Evolutionary conservation across 2,113 vertebrate species (phyloP).

Genomic region (Bettongia penicillata): DNA sequence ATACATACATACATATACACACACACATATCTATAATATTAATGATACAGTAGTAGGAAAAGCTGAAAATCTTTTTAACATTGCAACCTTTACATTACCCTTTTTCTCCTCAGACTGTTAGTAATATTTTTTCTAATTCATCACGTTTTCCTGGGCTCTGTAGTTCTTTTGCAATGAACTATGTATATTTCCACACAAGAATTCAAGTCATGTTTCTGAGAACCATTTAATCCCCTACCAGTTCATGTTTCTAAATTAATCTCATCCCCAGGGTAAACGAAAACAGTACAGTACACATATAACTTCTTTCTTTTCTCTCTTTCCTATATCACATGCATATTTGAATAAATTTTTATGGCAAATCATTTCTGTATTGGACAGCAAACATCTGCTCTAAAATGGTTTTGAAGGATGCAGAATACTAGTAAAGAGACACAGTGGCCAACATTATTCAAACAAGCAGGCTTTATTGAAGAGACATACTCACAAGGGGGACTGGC

Average conservation of each 20-base stretch:
- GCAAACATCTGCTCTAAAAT: constrained; percentile 10
- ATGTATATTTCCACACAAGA: constrained; percentile 11
- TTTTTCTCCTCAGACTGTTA: not conserved
- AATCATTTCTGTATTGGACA: not conserved
- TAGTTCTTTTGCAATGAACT: not conserved
- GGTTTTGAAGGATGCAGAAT: not conserved
- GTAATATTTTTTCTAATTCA: not conserved
- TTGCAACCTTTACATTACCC: not conserved
- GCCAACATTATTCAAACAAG: not conserved
- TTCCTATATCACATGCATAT: constrained; percentile 21
- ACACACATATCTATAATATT: not conserved
- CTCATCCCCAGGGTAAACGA: constrained; percentile 1
- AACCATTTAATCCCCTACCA: constrained; percentile 23
- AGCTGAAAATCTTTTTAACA: constrained; percentile 40
- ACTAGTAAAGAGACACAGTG: not conserved
- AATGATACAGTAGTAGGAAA: not conserved
- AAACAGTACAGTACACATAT: not conserved
- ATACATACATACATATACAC: not conserved
- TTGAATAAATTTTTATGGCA: constrained; percentile 42
- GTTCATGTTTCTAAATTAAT: constrained; percentile 28
- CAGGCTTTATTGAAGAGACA: not conserved
- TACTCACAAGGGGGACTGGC: not conserved
- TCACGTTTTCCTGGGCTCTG: not conserved
- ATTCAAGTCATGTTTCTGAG: constrained; percentile 39
- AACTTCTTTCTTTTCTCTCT: constrained; percentile 3